A percentile compares a stretch with the other conserved stretches of the same genome.
These are phyloP conservation scores for Pocota personata DNA, from an alignment of 2,888 invertebrate genomes.

Conservation along the genomic window DNA sequence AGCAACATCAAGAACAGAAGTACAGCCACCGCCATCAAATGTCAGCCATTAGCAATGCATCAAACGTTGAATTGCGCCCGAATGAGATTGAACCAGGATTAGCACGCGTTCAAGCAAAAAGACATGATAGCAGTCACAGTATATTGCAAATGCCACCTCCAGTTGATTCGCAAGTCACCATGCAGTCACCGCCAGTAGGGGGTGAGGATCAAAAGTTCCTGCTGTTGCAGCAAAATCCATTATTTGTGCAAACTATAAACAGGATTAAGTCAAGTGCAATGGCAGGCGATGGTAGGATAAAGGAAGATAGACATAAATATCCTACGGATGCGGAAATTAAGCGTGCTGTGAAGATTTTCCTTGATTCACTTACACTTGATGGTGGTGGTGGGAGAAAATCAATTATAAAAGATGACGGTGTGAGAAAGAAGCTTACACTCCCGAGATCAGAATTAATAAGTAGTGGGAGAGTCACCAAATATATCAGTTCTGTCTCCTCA, in stretches of 20 bases:
- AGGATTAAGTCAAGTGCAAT: constrained; percentile 33
- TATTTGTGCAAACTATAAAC: constrained; percentile 33
- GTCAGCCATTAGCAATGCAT: neutral
- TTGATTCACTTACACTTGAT: constrained; percentile 35
- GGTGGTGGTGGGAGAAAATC: constrained; percentile 5
- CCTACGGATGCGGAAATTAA: constrained; percentile 44
- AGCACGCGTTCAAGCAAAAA: neutral
- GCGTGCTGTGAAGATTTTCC: constrained; percentile 58
- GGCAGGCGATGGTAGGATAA: neutral
- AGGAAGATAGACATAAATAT: neutral
- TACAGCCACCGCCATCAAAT: neutral
- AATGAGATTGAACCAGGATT: neutral
- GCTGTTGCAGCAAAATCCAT: constrained; percentile 22
- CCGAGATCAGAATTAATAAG: neutral
- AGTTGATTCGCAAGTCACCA: neutral
- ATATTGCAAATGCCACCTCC: neutral
- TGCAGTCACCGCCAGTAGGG: neutral
- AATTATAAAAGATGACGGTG: neutral
- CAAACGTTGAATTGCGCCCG: neutral
- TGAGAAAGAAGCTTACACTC: neutral
- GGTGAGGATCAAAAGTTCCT: neutral
- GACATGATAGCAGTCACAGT: neutral
- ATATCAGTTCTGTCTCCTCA: neutral
- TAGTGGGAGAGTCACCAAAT: neutral
- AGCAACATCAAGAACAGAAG: neutral